These are phyloP conservation scores for Sclerurus mexicanus DNA, from an alignment of 2,113 vertebrate genomes.

Conservation along the genomic window DNA sequence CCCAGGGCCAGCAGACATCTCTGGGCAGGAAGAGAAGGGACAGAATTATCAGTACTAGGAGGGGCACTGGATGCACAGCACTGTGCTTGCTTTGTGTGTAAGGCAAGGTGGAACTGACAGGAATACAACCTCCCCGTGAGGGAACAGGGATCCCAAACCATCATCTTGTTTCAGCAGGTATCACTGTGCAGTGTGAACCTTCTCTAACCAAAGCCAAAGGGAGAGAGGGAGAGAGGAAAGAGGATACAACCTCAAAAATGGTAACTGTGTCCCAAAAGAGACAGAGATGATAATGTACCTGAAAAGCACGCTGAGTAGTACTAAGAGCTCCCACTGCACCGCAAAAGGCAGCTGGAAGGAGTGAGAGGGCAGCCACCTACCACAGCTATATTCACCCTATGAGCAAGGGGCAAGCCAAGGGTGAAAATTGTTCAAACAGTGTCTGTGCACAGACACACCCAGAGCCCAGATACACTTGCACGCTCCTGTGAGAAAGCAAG, in stretches of 20 bases:
- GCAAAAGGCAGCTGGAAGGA: neutral
- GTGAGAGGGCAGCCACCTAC: neutral
- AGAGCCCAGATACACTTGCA: fast-evolving
- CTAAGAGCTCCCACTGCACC: neutral
- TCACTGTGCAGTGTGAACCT: neutral
- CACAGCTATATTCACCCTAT: neutral
- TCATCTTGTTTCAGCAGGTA: neutral
- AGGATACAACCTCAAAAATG: neutral
- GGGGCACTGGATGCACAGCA: no score
- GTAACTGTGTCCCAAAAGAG: neutral
- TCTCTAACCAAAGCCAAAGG: neutral
- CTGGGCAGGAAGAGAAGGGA: neutral
- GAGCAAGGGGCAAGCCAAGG: fast-evolving
- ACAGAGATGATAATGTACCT: fast-evolving
- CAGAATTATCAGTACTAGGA: neutral
- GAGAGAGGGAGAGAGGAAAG: neutral
- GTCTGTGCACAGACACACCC: neutral
- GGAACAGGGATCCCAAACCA: neutral
- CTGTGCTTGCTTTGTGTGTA: fast-evolving
- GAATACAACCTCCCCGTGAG: fast-evolving
- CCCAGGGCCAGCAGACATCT: neutral
- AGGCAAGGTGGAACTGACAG: neutral
- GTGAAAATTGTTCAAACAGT: fast-evolving
- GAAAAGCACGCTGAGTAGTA: fast-evolving
- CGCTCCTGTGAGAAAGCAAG: fast-evolving